Evolutionary conservation across 2,797 vertebrate species (phyloP), one percentile per base, ranked within the genome.

Genomic region (Gymnoscopelus microlampas): DNA sequence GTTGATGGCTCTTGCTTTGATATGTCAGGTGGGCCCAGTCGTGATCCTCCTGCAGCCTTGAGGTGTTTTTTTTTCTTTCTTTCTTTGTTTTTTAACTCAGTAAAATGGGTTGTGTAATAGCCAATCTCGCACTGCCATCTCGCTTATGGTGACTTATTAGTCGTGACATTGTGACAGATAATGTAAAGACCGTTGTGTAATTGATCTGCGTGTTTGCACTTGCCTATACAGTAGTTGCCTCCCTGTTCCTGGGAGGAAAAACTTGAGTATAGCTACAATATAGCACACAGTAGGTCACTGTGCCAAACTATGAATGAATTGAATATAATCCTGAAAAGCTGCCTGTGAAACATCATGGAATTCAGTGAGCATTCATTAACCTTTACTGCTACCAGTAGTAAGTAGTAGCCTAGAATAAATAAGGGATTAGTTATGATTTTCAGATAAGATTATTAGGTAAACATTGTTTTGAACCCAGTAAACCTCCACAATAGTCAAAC

Each of bases 341-440:
- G 70, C 79, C 53, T 64, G n/a, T 81, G 77, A 66, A 86, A 75
- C 85, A 80, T 90, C 26, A 29, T 29, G 86, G 86, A 85, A 90
- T 92, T 90, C 88, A 84, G 53, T 77, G 78, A 89, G 89, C 89
- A 91, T 91, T 89, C 85, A 90, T 92, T 91, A 89, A 91, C 88
- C 88, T 91, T 92, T 91, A 79, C 76, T 68, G 66, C 81, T 66
- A 73, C 81, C 63, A 79, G 74, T 29, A 29, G 26, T 29, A 29
- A 53, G 74, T 70, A 82, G 70, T 80, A 86, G 88, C 79, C 81
- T 82, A 74, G 80, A 82, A 75, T 75, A 78, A 84, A 68, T 68
- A 62, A 75, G 64, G 56, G 67, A 72, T 81, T 75, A 69, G 57
- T 53, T 68, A 58, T 39, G 63, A 35, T 60, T 19, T 71, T 76